Evolutionary conservation across 2,797 vertebrate species (phyloP).

Genomic region (Myotis planiceps): DNA sequence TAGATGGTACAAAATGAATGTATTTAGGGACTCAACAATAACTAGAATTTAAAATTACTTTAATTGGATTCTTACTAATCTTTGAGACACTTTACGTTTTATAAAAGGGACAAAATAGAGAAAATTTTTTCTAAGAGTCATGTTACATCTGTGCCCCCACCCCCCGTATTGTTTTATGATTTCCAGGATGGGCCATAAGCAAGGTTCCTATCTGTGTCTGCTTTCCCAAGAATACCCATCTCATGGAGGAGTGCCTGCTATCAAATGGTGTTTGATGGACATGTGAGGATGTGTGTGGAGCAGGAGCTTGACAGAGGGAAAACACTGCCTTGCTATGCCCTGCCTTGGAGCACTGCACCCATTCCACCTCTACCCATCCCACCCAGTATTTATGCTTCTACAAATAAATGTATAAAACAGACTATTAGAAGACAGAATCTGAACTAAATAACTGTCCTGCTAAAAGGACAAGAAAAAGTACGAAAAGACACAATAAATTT

Average conservation of each 20-base stretch:
- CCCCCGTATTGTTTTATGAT: background rate
- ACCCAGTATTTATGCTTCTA: background rate
- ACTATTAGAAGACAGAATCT: background rate
- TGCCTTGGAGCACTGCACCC: too few species aligned
- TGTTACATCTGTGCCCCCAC: background rate
- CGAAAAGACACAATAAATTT: too few species aligned
- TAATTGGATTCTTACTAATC: background rate
- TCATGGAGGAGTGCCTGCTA: background rate
- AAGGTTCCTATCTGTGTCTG: background rate
- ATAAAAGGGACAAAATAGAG: background rate
- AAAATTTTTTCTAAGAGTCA: background rate
- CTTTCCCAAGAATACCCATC: background rate
- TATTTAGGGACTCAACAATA: background rate
- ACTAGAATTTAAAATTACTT: background rate
- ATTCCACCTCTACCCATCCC: accelerated
- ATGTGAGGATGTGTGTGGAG: background rate
- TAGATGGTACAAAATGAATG: background rate
- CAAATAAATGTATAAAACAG: background rate
- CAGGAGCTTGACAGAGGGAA: background rate
- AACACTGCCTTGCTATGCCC: background rate
- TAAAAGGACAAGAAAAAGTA: too few species aligned
- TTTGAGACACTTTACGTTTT: background rate
- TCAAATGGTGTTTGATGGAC: background rate
- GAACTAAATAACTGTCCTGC: background rate
- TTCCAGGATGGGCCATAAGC: background rate